These are phyloP conservation scores for Trichopria drosophilae DNA, from an alignment of 2,888 invertebrate species.

Conservation along the genomic window DNA sequence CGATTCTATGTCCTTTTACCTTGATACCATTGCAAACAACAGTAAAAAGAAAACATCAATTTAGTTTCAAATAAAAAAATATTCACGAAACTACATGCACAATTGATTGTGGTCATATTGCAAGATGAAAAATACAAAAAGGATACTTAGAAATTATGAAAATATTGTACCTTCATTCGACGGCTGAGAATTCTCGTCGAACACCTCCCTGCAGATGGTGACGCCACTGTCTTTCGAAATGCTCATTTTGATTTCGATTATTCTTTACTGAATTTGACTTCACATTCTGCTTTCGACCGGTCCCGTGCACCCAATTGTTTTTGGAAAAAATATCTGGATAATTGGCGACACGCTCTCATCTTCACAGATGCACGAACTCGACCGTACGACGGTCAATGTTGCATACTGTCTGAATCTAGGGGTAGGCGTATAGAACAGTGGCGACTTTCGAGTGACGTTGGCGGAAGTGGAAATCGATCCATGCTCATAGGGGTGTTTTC, in stretches of 20 bases:
- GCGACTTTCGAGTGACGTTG: too few species aligned
- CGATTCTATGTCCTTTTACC: too few species aligned
- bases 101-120: too few species aligned
- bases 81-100: not conserved
- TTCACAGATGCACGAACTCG: constrained; percentile 42
- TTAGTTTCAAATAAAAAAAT: constrained; percentile 3
- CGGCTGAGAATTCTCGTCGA: constrained; percentile 82
- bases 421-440: constrained; percentile 38
- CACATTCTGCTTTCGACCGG: constrained; percentile 10
- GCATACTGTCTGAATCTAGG: constrained; percentile 51
- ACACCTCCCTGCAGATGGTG: constrained; percentile 80
- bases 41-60: not conserved
- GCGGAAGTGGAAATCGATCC: too few species aligned
- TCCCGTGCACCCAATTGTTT: constrained; percentile 20
- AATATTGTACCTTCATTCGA: constrained; percentile 81
- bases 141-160: too few species aligned
- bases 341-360: constrained; percentile 38
- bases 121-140: too few species aligned
- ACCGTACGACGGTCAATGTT: constrained; percentile 52
- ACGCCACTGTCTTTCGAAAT: constrained; percentile 58
- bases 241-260: constrained; percentile 45
- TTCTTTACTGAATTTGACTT: constrained; percentile 29
- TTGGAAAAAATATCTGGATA: constrained; percentile 30
- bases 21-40: too few species aligned
- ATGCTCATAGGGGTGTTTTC: too few species aligned